Base-by-base conservation (phyloP, 2,113 vertebrate genomes). In the Synodontis membranacea region DNA sequence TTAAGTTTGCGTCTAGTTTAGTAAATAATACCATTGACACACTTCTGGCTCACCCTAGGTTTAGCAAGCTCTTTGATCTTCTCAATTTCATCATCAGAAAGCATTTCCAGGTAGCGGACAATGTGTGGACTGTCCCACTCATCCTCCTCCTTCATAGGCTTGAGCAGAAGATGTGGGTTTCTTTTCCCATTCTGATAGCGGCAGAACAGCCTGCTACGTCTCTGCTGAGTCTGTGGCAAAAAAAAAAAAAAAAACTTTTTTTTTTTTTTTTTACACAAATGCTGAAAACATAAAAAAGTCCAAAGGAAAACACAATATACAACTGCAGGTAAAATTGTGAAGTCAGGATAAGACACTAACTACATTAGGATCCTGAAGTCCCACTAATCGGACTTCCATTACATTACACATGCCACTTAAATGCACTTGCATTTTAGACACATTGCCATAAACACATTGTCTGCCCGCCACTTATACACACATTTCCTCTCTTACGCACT, bases 41-140 rank as follows among this genome's bases (percentile, higher is more conserved):
- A 15, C 17, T 17, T 19, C 15, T 6, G 37, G 70, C 97, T 93
- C 90, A 99, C 98, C 93, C 91, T 96, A 89, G 98, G 98, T 91
- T 98, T 99, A 2, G 98, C 97, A 10, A 99, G 89, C 83, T 97
- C 93, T 86, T 99, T 99, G 86, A 99, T 97, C 92, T 95, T 98
- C 88, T 95, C 94, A 0, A 99, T 98, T 91, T 99, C 98, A 75
- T 95, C 90, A 12, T 97, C 91, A 9, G 96, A 97, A 89, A 99
- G 94, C 39, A 96, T 89, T 0, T 98, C 91, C 23, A 98, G 95
- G 92, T 96, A 99, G 78, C 98, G 95, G 0, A 99, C 97, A 28
- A 99, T 99, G 60, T 93, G 96, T 0, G 98, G 98, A 74, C 95
- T 99, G 87, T 99, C 97, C 98, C 98, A 99, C 84, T 99, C 98